A percentile compares a stretch with the other conserved stretches of the same genome.
Evolutionary conservation across 2,113 vertebrate genomes (phyloP).

Genomic region (Cisticola juncidis): DNA sequence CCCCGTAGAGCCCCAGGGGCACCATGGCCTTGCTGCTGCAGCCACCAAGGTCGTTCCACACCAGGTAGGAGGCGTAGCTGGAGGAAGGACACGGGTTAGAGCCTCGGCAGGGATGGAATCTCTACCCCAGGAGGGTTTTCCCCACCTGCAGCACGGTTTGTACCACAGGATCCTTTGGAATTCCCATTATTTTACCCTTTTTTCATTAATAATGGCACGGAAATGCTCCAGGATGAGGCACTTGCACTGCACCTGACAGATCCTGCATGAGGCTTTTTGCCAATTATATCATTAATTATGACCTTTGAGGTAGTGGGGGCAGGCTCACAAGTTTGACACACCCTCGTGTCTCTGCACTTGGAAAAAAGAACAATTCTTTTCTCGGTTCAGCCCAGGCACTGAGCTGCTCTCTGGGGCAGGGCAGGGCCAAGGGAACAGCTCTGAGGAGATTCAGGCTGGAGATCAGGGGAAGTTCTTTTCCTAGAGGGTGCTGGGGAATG

Average conservation of each 20-base stretch:
- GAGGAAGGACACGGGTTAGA: not conserved
- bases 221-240: not conserved
- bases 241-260: not conserved
- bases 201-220: not conserved
- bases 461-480: rapidly evolving
- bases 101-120: rapidly evolving
- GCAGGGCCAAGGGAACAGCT: not conserved
- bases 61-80: slow-evolving; percentile 89
- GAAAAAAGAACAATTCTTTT: not conserved
- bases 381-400: rapidly evolving
- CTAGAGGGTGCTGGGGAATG: not conserved
- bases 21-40: slow-evolving; percentile 77
- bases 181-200: not conserved
- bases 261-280: not conserved
- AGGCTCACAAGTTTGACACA: not conserved
- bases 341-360: not conserved
- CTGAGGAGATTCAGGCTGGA: not conserved
- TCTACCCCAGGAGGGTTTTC: rapidly evolving
- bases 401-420: not conserved
- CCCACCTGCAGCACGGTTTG: rapidly evolving
- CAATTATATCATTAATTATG: not conserved
- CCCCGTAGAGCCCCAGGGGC: slow-evolving; percentile 85
- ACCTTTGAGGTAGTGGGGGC: not conserved
- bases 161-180: not conserved
- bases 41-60: slow-evolving; percentile 88